phyloP scores from a whole-genome alignment of 2,888 invertebrate genomes.

The Pterobdella sp. region DNA sequence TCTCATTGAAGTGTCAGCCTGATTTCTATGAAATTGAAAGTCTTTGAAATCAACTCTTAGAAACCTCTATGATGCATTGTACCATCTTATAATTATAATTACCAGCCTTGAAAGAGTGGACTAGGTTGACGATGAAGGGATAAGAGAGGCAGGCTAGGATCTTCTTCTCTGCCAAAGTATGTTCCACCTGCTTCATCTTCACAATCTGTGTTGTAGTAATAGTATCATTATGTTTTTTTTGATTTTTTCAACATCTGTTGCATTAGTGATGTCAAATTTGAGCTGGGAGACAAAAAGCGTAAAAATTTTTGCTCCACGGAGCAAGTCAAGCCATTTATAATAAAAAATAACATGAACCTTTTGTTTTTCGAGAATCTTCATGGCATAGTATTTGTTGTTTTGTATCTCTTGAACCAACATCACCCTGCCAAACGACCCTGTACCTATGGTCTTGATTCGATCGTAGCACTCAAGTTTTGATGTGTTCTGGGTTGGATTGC shows the following conservation, averaged over 20 bases:
- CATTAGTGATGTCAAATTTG: background rate
- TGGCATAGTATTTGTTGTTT: constrained; percentile 92
- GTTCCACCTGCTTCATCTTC: constrained; percentile 67
- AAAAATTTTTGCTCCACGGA: background rate
- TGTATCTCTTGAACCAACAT: constrained; percentile 99
- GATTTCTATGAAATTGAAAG: no score
- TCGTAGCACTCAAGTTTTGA: constrained; percentile 95
- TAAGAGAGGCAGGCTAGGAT: constrained; percentile 98
- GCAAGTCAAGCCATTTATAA: no score
- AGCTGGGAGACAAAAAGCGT: background rate
- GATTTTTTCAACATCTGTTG: no score
- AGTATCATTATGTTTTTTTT: background rate
- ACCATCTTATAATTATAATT: background rate
- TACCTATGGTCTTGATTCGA: constrained; percentile 80
- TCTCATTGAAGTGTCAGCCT: no score
- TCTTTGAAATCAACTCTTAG: no score
- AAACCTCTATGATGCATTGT: background rate
- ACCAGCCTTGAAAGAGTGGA: constrained; percentile 23
- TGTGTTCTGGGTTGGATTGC: constrained; percentile 64
- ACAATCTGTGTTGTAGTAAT: constrained; percentile 60
- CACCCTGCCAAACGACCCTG: constrained; percentile 59
- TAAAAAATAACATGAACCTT: constrained; percentile 67
- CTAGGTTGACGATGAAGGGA: constrained; percentile 75
- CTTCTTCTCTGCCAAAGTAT: constrained; percentile 57
- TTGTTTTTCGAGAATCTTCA: constrained; percentile 99